Conservation (phyloP, 2,888 invertebrate species). For the Gastrophysa polygoni region DNA sequence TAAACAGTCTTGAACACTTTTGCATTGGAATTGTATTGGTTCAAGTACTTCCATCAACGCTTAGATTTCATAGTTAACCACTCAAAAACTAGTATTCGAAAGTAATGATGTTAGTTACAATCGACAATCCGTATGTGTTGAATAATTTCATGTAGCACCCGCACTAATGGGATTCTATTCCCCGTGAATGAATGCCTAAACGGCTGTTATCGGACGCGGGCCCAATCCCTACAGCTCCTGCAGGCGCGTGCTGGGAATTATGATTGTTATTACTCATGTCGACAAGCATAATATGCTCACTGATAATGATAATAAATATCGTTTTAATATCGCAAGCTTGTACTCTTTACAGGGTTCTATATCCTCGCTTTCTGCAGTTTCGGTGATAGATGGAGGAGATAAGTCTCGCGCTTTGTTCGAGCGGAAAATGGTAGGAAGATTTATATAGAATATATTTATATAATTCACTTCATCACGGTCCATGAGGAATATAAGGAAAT, state of each 20-base stretch:
- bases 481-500: background rate
- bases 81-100: too few relatives aligned
- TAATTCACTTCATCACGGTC: background rate
- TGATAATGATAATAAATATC: slow-evolving; percentile 48
- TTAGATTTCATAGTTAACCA: too few relatives aligned
- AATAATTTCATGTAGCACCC: slow-evolving; percentile 18
- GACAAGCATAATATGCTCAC: slow-evolving; percentile 46
- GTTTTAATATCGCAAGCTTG: slow-evolving; percentile 44
- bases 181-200: slow-evolving; percentile 38
- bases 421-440: background rate
- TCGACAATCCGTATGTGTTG: too few relatives aligned
- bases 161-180: slow-evolving; percentile 23
- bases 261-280: slow-evolving; percentile 51
- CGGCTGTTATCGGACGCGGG: slow-evolving; percentile 41
- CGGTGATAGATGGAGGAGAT: slow-evolving; percentile 23
- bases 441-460: slow-evolving; percentile 6
- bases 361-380: slow-evolving; percentile 22
- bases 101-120: too few relatives aligned
- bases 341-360: slow-evolving; percentile 29
- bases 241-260: slow-evolving; percentile 51
- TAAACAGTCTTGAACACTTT: too few relatives aligned
- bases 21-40: too few relatives aligned
- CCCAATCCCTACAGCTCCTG: slow-evolving; percentile 36
- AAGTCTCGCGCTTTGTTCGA: slow-evolving; percentile 17
- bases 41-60: too few relatives aligned